Evolutionary conservation across 92 coral and sea anemone species (phyloP).

Genomic region (Bergia sp.): DNA sequence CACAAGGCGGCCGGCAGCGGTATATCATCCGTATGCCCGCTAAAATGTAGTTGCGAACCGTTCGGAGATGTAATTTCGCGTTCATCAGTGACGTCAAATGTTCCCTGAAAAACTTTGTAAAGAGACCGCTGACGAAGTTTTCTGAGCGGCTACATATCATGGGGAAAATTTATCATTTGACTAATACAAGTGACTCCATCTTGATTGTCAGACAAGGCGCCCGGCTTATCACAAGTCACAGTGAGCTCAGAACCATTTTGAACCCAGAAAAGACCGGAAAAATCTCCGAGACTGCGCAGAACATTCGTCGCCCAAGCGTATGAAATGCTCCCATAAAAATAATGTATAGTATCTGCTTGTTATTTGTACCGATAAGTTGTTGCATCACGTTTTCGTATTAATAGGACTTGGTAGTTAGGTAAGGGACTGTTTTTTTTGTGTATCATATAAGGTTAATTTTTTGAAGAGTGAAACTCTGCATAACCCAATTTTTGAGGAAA

Average conservation of each 20-base stretch:
- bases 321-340: constrained; percentile 6
- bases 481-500: background rate
- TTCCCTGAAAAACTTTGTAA: background rate
- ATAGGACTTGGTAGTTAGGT: constrained; percentile 1
- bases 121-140: background rate
- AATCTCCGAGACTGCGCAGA: constrained; percentile 2
- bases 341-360: constrained; percentile 29
- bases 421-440: background rate
- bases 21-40: constrained; percentile 94
- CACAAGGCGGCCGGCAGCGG: constrained; percentile 48
- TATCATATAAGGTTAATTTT: background rate
- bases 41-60: constrained; percentile 41
- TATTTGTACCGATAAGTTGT: constrained; percentile 19
- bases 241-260: background rate
- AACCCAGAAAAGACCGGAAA: background rate
- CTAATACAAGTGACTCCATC: background rate
- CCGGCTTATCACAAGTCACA: background rate
- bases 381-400: constrained; percentile 22
- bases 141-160: constrained; percentile 4
- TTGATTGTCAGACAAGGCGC: background rate
- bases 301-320: background rate
- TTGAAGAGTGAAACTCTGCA: constrained; percentile 31
- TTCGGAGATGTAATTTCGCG: background rate
- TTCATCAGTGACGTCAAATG: constrained; percentile 19
- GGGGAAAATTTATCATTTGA: background rate